Base-by-base conservation (phyloP, 2,113 vertebrate genomes). In the Typhlomys cinereus region DNA sequence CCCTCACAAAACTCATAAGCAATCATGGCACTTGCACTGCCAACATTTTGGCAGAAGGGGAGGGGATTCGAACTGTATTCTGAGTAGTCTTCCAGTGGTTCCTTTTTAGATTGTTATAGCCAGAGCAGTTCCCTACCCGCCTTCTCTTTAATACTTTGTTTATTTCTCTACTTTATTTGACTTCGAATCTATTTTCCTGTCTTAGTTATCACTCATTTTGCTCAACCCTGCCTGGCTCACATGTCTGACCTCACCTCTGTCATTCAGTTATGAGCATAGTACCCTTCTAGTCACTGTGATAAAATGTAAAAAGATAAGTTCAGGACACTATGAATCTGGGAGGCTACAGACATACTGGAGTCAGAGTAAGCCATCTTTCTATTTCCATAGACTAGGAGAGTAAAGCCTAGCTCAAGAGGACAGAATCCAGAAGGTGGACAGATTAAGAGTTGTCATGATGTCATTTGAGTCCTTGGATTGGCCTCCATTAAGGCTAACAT, bases 61-160 rank as follows among this genome's bases (percentile, higher is more conserved):
- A 92, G 92, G 44, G 29, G 2, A 79, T 94, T 64, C 88, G 66
- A 93, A 80, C 31, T 71, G 39, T 34, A 6, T 71, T 89, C 27
- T 66, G 89, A 71, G 6, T 87, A 66, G n/a, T 27, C 46, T 15
- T 36, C 75, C 18, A 2, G n/a, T 74, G n/a, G 7, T 89, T 88
- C 11, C 73, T 80, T 74, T 48, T 62, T 76, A 66, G 89, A 85
- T 67, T 31, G 20, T 73, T 64, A 86, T 81, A 76, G 12, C 27
- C n/a, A 82, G 46, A 89, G 27, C 70, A 48, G 84, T 25, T 52
- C 54, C 54, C 39, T 78, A 76, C 5, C 23, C 15, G 13, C 54
- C 41, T 5, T 81, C 61, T 48, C 14, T 50, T 66, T 1, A n/a
- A 12, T 46, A 31, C 31, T 29, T 5, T 64, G 27, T 12, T 80